These are phyloP conservation scores for Condylura cristata DNA, from an alignment of 2,113 vertebrate species.

Conservation along the genomic window DNA sequence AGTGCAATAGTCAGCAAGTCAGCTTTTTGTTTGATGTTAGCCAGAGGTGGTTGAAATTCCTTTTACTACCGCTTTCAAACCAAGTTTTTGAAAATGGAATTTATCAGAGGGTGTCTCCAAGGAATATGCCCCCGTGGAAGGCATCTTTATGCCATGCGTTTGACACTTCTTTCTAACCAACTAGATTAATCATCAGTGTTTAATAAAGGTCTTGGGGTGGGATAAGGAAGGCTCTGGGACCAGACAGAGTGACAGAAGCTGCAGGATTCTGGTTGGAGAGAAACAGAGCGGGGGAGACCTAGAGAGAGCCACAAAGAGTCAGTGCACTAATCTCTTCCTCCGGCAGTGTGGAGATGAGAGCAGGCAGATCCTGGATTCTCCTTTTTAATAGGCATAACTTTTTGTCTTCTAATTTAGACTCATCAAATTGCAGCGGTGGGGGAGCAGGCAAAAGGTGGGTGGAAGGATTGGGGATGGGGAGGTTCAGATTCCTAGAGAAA, in stretches of 20 bases:
- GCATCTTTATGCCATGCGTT: background rate
- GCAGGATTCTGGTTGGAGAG: background rate
- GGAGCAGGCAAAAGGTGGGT: background rate
- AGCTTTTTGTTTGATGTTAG: background rate
- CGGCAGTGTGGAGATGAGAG: background rate
- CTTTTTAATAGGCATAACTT: background rate
- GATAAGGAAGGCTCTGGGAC: background rate
- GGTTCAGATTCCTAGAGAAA: background rate
- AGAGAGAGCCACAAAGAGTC: too few relatives aligned
- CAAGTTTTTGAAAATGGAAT: background rate
- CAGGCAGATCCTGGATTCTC: background rate
- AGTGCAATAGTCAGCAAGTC: background rate
- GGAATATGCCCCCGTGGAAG: background rate
- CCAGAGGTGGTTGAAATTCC: background rate
- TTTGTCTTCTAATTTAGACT: background rate
- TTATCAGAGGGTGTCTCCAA: background rate
- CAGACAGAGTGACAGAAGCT: background rate
- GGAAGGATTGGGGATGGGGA: background rate
- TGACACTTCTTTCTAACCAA: background rate
- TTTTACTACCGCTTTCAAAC: slow-evolving; percentile 23
- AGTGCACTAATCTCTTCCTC: background rate
- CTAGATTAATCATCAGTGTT: background rate
- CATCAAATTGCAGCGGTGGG: background rate
- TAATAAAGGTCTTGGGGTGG: background rate
- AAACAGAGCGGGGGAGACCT: background rate